These are phyloP conservation scores for Lathamus discolor DNA, from an alignment of 2,113 vertebrate species.

Conservation along the genomic window DNA sequence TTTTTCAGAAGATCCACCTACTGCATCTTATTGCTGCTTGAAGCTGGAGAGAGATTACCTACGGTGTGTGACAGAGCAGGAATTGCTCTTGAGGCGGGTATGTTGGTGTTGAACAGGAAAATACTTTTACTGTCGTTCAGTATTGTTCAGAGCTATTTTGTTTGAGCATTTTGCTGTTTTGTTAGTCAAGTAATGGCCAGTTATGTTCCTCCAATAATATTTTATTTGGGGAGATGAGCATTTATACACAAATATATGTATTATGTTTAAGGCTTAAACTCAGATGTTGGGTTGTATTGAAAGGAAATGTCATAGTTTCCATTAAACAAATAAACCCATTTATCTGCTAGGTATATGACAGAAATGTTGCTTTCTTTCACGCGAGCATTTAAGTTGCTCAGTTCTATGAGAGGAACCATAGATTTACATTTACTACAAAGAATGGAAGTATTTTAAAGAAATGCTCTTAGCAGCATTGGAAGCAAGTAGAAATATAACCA, in stretches of 20 bases:
- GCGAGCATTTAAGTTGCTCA: neutral
- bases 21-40: neutral
- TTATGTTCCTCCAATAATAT: neutral
- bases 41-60: neutral
- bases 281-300: neutral
- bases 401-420: neutral
- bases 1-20: neutral
- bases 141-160: neutral
- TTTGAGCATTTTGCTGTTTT: neutral
- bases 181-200: neutral
- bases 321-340: neutral
- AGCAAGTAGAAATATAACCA: neutral
- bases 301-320: neutral
- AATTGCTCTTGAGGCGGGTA: neutral
- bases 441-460: neutral
- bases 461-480: neutral
- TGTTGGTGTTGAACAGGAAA: neutral
- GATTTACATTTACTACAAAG: neutral
- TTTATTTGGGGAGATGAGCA: neutral
- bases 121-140: neutral
- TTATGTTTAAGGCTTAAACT: neutral
- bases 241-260: neutral
- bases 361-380: neutral
- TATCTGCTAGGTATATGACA: neutral
- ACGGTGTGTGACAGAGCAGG: neutral